Percentiles rank a stretch among this genome's conserved stretches.
Conservation (phyloP, 1,140 invertebrate genomes). For the Macrotrachela quadricornifera region DNA sequence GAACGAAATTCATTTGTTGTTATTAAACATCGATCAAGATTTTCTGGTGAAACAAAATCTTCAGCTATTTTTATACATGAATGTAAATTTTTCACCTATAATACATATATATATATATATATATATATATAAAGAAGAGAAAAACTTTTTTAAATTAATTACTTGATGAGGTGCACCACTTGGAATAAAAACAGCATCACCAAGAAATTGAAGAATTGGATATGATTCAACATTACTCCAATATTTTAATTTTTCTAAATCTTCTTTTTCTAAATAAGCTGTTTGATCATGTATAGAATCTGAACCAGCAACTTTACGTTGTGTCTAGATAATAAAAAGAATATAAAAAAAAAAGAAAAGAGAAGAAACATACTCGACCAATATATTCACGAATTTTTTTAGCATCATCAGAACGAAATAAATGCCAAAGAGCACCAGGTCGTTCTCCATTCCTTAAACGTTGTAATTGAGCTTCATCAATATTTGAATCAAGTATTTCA, state of each 20-base stretch:
- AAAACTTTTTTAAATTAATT: neutral
- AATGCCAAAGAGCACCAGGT: slow-evolving; percentile 87
- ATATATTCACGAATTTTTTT: slow-evolving; percentile 74
- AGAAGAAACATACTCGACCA: no score
- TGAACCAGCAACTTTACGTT: slow-evolving; percentile 47
- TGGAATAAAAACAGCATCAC: slow-evolving; percentile 89
- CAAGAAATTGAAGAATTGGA: slow-evolving; percentile 77
- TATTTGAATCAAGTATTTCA: neutral
- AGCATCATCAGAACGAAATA: slow-evolving; percentile 75
- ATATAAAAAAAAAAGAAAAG: no score
- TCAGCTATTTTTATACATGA: slow-evolving; percentile 94
- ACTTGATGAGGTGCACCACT: slow-evolving; percentile 87
- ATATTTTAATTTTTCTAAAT: slow-evolving; percentile 63
- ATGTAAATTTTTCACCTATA: slow-evolving; percentile 74
- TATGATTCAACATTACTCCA: slow-evolving; percentile 85
- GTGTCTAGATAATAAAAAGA: no score
- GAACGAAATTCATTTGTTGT: slow-evolving; percentile 82
- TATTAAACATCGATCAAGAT: slow-evolving; percentile 82
- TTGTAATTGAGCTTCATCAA: slow-evolving; percentile 16
- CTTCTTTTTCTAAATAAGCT: slow-evolving; percentile 67
- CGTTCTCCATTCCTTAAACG: slow-evolving; percentile 54
- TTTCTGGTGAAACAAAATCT: slow-evolving; percentile 93
- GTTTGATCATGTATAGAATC: slow-evolving; percentile 94
- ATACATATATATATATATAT: slow-evolving; percentile 16
- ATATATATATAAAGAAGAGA: slow-evolving; percentile 5